phyloP scores from a whole-genome alignment of 2,113 vertebrate genomes.

The Chroicocephalus ridibundus region DNA sequence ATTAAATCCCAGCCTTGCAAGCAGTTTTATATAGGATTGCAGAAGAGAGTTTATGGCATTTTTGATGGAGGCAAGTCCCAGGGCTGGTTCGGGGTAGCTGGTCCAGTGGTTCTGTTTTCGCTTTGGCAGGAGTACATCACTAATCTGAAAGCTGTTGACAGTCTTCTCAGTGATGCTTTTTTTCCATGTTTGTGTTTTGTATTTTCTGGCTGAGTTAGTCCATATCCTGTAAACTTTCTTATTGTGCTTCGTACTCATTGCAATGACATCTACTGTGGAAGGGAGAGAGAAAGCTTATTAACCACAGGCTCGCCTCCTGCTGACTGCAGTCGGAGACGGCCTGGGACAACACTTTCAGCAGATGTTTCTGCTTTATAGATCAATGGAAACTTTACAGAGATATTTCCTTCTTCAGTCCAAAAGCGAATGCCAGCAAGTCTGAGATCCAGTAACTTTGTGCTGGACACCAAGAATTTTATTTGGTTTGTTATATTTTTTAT shows the following conservation, averaged over 20 bases:
- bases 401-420: conserved; percentile 38
- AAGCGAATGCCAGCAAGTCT: conserved; percentile 6
- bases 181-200: conserved; percentile 56
- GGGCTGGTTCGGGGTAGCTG: neutral
- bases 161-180: conserved; percentile 15
- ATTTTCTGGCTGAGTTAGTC: conserved; percentile 44
- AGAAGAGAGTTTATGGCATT: neutral
- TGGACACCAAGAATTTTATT: conserved; percentile 38
- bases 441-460: conserved; percentile 1
- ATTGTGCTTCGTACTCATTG: neutral
- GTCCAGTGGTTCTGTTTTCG: neutral
- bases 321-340: conserved; percentile 27
- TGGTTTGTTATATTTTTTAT: neutral
- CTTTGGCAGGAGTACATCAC: neutral
- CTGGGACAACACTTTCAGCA: conserved; percentile 24
- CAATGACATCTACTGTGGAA: conserved; percentile 38
- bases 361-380: conserved; percentile 63
- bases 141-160: conserved; percentile 34
- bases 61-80: neutral
- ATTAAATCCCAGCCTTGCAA: neutral
- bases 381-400: conserved; percentile 50
- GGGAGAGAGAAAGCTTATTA: conserved; percentile 46
- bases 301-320: conserved; percentile 62
- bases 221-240: conserved; percentile 42
- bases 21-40: neutral